phyloP scores from a whole-genome alignment of 1,140 invertebrate genomes.

The Ceratitis capitata region DNA sequence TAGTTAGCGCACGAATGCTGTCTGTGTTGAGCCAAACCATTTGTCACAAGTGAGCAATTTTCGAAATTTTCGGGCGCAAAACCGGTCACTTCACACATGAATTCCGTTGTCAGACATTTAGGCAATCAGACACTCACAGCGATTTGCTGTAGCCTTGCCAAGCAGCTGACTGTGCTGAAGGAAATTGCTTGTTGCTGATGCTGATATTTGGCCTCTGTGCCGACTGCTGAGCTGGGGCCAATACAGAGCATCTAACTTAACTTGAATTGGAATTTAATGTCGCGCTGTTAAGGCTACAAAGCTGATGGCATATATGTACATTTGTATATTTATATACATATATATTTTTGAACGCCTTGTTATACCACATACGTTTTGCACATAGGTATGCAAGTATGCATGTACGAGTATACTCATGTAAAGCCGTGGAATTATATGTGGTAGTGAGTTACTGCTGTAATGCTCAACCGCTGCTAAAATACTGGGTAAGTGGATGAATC shows the following conservation, averaged over 20 bases:
- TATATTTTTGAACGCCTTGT: not conserved
- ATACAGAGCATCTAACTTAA: not conserved
- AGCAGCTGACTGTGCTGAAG: not conserved
- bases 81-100: constrained; percentile 29
- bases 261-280: constrained; percentile 30
- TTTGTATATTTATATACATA: not conserved
- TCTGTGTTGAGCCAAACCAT: not conserved
- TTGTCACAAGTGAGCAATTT: constrained; percentile 34
- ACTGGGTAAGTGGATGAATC: constrained; percentile 13
- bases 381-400: not conserved
- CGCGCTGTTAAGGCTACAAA: not conserved
- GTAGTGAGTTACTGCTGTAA: not conserved
- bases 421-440: too few species aligned
- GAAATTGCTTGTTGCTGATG: not conserved
- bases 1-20: not conserved
- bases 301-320: too few species aligned
- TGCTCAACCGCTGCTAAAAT: not conserved
- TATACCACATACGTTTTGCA: too few species aligned
- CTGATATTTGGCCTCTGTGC: not conserved
- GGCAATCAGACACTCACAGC: not conserved
- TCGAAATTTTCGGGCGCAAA: constrained; percentile 8
- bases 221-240: not conserved
- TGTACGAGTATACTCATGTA: not conserved
- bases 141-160: not conserved
- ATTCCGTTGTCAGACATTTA: constrained; percentile 13